Conservation (phyloP, 2,888 invertebrate genomes). For the Strigamia crassipes region DNA sequence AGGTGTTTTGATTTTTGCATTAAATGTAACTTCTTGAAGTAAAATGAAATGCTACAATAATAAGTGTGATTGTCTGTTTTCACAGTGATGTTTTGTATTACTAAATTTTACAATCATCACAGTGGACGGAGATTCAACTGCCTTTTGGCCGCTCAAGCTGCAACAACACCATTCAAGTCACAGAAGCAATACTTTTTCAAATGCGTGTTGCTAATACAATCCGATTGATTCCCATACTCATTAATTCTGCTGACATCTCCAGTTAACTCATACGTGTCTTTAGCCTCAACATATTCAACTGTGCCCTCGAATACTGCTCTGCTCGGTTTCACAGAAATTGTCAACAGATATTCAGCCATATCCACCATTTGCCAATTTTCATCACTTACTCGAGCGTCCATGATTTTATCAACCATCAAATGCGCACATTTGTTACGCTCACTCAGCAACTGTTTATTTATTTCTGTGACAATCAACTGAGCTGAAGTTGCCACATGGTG, state of each 20-base stretch:
- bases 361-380: background rate
- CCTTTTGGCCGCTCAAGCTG: no score
- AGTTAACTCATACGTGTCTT: conserved; percentile 32
- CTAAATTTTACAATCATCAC: no score
- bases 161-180: no score
- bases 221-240: conserved; percentile 59
- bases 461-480: conserved; percentile 63
- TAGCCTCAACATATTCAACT: conserved; percentile 10
- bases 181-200: conserved; percentile 59
- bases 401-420: background rate
- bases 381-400: conserved; percentile 25
- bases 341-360: conserved; percentile 42
- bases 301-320: conserved; percentile 36
- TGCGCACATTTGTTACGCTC: background rate
- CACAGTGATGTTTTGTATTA: no score
- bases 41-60: no score
- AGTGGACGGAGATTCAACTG: no score
- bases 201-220: conserved; percentile 56
- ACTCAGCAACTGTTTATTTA: conserved; percentile 56
- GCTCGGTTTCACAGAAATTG: background rate
- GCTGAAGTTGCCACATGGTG: conserved; percentile 64
- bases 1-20: no score
- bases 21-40: no score
- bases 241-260: no score
- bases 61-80: no score